Base-by-base conservation (phyloP, 2,113 vertebrate genomes). In the Aviceda subcristata region DNA sequence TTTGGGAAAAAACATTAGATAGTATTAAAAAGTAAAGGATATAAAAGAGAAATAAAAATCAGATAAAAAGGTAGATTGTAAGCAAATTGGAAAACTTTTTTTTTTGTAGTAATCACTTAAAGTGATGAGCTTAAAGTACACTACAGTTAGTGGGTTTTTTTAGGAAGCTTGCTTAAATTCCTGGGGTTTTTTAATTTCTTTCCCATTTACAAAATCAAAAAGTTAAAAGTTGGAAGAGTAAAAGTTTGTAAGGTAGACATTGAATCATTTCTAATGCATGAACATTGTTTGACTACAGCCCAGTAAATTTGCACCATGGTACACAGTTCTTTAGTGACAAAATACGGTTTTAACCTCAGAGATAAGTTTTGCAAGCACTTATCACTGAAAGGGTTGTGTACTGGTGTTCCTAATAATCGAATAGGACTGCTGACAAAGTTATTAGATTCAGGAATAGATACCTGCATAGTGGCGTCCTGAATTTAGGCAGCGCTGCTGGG, bases 281-380 rank as follows among this genome's bases (percentile, higher is more conserved):
- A 10, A 8, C 16, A 2, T 4, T n/a, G 8, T 56, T 88, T 43
- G 56, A 1, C 4, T 21, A 1, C 8, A 45, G 10, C 24, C 21
- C 38, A n/a, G n/a, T 50, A 45, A 48, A 78, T 34, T 14, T 15
- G 1, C 10, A 7, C 3, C 0, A 0, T 17, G 23, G 11, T 3
- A 5, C 39, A 9, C 22, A 18, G 22, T 16, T 34, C 34, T 86
- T 60, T 0, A 36, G 27, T 16, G 29, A 23, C 36, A 29, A 36
- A 79, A 13, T 38, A 6, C 0, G 7, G 21, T 5, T 73, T 74
- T 41, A 13, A 38, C 5, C 11, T n/a, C 11, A 55, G 43, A 45
- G 26, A 1, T 6, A 30, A 72, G 9, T 26, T n/a, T 18, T 32
- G 46, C 34, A 15, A 24, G 12, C 53, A 6, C n/a, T 38, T 55